Percentiles rank a stretch among this genome's conserved stretches.
Conservation (phyloP, 1,140 invertebrate species). For the Pseudomyrmex dendroicus region DNA sequence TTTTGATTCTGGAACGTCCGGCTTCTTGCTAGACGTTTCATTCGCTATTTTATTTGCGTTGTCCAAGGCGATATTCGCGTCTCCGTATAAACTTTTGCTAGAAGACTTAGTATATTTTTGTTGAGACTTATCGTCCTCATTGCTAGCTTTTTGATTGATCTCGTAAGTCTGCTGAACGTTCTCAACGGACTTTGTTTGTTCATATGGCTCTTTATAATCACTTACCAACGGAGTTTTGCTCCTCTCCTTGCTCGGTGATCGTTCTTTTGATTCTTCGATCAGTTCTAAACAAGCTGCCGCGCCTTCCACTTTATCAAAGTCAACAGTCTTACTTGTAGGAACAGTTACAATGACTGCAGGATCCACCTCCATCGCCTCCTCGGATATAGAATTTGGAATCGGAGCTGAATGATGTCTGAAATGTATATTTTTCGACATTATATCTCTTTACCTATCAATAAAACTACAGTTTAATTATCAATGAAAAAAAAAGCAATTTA, state of each 20-base stretch:
- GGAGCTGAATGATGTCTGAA: slow-evolving; percentile 80
- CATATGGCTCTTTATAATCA: slow-evolving; percentile 51
- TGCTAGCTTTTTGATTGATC: slow-evolving; percentile 26
- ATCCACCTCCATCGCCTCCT: slow-evolving; percentile 80
- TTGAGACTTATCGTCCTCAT: slow-evolving; percentile 57
- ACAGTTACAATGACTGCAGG: slow-evolving; percentile 64
- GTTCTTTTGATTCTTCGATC: slow-evolving; percentile 76
- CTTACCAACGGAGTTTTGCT: slow-evolving; percentile 74
- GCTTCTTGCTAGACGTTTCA: slow-evolving; percentile 73
- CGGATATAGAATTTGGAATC: slow-evolving; percentile 77
- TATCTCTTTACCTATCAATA: background rate
- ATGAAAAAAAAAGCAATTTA: slow-evolving; percentile 5
- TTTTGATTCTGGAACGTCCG: slow-evolving; percentile 77
- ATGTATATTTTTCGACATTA: background rate
- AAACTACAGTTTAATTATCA: slow-evolving; percentile 7
- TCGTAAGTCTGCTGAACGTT: slow-evolving; percentile 33
- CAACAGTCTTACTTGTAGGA: slow-evolving; percentile 64
- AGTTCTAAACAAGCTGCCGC: slow-evolving; percentile 70
- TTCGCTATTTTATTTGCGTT: slow-evolving; percentile 33
- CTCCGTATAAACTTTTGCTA: slow-evolving; percentile 12
- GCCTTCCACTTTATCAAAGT: slow-evolving; percentile 55
- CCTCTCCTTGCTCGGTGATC: slow-evolving; percentile 76
- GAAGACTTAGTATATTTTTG: slow-evolving; percentile 47
- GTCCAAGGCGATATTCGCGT: background rate
- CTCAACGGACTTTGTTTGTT: slow-evolving; percentile 56